phyloP scores from a whole-genome alignment of 2,888 invertebrate species.

The Brachyptera risi region DNA sequence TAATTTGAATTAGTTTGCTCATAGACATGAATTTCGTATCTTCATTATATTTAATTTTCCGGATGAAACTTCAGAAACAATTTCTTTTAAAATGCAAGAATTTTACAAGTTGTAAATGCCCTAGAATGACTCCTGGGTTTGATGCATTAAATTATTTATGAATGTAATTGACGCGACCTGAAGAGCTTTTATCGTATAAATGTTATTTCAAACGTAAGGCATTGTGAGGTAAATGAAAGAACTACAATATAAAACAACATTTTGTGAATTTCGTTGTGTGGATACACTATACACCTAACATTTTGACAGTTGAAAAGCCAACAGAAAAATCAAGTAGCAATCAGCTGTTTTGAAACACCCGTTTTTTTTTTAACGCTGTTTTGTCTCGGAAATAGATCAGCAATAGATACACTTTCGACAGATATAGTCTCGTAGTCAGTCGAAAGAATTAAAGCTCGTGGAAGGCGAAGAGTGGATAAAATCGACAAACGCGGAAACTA shows the following conservation, averaged over 20 bases:
- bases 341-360: neutral
- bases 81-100: neutral
- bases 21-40: neutral
- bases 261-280: neutral
- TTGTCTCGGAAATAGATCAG: neutral
- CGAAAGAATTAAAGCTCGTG: constrained; percentile 10
- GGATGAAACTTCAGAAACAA: neutral
- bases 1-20: neutral
- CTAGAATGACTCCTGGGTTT: neutral
- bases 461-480: constrained; percentile 1
- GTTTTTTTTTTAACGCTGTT: neutral
- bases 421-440: too few relatives aligned
- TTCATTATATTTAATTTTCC: neutral
- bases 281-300: neutral
- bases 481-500: constrained; percentile 18
- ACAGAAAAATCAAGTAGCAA: neutral
- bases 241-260: too few relatives aligned
- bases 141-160: neutral
- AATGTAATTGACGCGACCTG: neutral
- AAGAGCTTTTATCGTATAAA: too few relatives aligned
- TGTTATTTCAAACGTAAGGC: too few relatives aligned
- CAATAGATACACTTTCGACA: neutral
- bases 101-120: neutral
- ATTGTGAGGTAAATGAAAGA: too few relatives aligned
- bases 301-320: neutral